Percentiles rank a stretch among this genome's conserved stretches.
Evolutionary conservation across 2,888 invertebrate species (phyloP).

Genomic region (Magallana nippona): DNA sequence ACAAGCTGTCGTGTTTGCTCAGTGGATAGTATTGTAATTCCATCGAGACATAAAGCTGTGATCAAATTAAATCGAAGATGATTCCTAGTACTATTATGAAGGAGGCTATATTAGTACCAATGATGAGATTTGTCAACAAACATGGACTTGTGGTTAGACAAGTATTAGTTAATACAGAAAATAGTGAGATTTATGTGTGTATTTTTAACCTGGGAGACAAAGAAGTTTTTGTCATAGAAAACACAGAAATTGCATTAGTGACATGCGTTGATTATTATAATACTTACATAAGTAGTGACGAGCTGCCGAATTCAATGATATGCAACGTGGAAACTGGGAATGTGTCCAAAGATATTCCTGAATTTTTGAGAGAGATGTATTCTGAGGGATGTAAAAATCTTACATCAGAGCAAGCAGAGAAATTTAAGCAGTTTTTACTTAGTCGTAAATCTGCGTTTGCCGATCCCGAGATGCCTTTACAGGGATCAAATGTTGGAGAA

Average conservation of each 20-base stretch:
- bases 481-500: conserved; percentile 26
- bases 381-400: not conserved
- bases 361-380: not conserved
- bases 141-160: too few relatives aligned
- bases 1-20: not conserved
- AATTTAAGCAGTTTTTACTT: not conserved
- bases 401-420: not conserved
- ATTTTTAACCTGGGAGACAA: too few relatives aligned
- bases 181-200: too few relatives aligned
- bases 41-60: not conserved
- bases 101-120: not conserved
- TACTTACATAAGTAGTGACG: too few relatives aligned
- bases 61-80: too few relatives aligned
- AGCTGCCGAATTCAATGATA: not conserved
- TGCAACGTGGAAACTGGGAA: conserved; percentile 1
- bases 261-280: not conserved
- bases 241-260: not conserved
- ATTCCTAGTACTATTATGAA: not conserved
- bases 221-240: not conserved
- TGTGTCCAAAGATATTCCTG: not conserved
- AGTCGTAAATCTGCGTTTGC: conserved; percentile 11
- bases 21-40: not conserved
- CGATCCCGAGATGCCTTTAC: conserved; percentile 7
- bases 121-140: too few relatives aligned
- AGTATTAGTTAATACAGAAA: too few relatives aligned